Evolutionary conservation across 1,140 invertebrate species (phyloP).

Genomic region (Ips typographus): DNA sequence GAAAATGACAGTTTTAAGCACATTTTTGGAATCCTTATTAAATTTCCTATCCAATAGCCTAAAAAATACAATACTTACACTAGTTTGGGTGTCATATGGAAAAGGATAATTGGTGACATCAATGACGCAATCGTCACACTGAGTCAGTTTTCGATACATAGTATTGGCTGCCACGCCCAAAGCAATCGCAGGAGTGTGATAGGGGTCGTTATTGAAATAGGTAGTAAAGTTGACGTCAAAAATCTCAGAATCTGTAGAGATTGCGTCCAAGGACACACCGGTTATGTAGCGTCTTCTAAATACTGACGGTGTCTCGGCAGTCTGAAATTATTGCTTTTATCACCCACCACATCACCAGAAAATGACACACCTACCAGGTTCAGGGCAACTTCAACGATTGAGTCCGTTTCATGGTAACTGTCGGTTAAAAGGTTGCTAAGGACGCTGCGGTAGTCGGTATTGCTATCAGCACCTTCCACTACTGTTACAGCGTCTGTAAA

Average conservation of each 20-base stretch:
- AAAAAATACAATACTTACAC: conserved; percentile 33
- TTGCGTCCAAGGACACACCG: conserved; percentile 39
- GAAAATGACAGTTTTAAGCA: too few species aligned
- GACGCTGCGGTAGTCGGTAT: background rate
- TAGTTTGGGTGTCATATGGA: conserved; percentile 53
- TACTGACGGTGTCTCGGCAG: conserved; percentile 31
- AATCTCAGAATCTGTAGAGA: background rate
- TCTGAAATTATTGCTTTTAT: conserved; percentile 34
- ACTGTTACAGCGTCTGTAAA: conserved; percentile 48
- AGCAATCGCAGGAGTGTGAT: conserved; percentile 60
- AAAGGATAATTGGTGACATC: conserved; percentile 69
- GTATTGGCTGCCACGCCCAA: conserved; percentile 42
- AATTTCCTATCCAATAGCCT: too few species aligned
- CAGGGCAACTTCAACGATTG: conserved; percentile 29
- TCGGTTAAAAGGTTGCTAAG: conserved; percentile 8
- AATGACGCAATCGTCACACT: conserved; percentile 53
- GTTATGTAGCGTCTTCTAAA: conserved; percentile 52
- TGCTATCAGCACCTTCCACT: conserved; percentile 44
- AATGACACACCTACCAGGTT: conserved; percentile 35
- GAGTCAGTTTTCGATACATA: conserved; percentile 49
- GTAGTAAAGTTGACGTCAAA: conserved; percentile 39
- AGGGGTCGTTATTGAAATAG: conserved; percentile 68
- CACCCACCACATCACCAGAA: background rate
- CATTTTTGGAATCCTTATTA: too few species aligned
- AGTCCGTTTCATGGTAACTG: conserved; percentile 9